Evolutionary conservation across 2,113 vertebrate species (phyloP).

Genomic region (Dipodomys spectabilis): DNA sequence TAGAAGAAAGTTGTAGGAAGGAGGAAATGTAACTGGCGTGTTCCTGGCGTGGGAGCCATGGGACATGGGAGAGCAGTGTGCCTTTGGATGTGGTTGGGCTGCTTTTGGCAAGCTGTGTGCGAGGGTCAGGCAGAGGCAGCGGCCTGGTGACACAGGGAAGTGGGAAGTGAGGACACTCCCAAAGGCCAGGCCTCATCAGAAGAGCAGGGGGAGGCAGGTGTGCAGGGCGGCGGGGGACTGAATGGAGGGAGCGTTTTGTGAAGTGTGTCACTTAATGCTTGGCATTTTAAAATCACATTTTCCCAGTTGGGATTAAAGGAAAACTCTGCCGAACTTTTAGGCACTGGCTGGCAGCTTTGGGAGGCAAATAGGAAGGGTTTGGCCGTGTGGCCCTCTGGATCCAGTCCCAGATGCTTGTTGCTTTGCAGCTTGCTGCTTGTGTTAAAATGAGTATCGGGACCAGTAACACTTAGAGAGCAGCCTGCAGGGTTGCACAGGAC

Average conservation of each 20-base stretch:
- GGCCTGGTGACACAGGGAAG: background rate
- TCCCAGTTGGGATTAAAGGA: background rate
- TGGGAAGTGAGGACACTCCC: too few relatives aligned
- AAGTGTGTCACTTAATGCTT: background rate
- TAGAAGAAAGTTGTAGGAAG: background rate
- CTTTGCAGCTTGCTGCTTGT: background rate
- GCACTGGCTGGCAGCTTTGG: background rate
- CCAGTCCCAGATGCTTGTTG: background rate
- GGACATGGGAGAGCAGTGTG: background rate
- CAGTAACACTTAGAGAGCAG: too few relatives aligned
- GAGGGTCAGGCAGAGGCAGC: background rate
- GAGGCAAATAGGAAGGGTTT: background rate
- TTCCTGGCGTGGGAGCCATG: background rate
- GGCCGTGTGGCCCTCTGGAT: background rate
- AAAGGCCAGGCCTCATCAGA: too few relatives aligned
- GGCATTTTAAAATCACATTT: background rate
- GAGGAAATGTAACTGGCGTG: background rate
- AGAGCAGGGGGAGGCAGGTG: background rate
- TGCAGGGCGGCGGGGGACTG: too few relatives aligned
- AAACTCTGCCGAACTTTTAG: background rate
- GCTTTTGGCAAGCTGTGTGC: fast-evolving
- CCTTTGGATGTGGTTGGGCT: background rate
- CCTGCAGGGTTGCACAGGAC: background rate
- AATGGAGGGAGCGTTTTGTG: background rate
- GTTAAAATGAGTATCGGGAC: background rate